Conservation (phyloP, 2,797 vertebrate species). For the Potorous gilbertii region DNA sequence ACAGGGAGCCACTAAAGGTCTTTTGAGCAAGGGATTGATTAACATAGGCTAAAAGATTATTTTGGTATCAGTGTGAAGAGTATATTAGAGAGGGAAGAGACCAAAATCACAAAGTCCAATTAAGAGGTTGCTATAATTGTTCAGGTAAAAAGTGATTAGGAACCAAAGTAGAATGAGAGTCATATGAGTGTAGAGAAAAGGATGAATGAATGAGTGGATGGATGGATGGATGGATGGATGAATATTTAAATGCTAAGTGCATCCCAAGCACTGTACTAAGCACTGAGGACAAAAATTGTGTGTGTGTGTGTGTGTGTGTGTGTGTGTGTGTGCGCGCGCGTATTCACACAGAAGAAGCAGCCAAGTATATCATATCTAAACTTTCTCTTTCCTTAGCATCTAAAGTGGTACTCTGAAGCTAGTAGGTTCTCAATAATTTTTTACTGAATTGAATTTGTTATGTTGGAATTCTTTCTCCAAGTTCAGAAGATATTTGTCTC, state of each 20-base stretch:
- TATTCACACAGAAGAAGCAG: background rate
- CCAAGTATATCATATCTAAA: background rate
- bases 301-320: background rate
- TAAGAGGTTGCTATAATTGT: background rate
- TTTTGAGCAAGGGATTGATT: background rate
- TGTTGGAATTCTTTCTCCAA: background rate
- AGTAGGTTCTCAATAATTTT: background rate
- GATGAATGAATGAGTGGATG: background rate
- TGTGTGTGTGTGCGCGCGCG: too few relatives aligned
- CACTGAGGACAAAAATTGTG: background rate
- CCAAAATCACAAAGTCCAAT: background rate
- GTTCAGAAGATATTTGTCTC: background rate
- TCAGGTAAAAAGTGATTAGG: background rate
- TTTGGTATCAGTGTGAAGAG: background rate
- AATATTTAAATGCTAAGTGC: background rate
- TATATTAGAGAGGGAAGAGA: background rate
- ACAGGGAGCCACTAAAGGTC: background rate
- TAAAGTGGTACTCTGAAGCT: background rate
- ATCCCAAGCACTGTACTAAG: background rate
- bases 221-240: too few relatives aligned
- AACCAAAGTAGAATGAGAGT: background rate
- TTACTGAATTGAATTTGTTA: background rate
- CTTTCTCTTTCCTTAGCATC: background rate
- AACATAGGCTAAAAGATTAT: background rate
- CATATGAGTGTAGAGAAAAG: background rate